Percentiles rank a stretch among this genome's conserved stretches.
Evolutionary conservation across 2,113 vertebrate species (phyloP).

Genomic region (Lipophrys pholis): DNA sequence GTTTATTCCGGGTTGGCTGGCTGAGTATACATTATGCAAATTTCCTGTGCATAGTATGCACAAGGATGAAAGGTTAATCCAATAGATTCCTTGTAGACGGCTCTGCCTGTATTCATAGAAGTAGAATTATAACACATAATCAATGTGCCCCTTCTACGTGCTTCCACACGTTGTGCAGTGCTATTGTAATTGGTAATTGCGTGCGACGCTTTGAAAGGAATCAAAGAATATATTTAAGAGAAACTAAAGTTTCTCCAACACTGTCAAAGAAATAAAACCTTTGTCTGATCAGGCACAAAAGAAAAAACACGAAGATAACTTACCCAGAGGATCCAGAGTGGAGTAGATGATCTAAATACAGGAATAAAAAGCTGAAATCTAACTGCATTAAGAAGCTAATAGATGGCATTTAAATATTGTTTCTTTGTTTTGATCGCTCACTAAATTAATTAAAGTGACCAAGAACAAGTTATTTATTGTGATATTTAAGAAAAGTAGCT

Average conservation of each 20-base stretch:
- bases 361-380: conserved; percentile 61
- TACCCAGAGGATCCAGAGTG: conserved; percentile 29
- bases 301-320: conserved; percentile 34
- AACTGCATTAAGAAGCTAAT: conserved; percentile 20
- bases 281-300: conserved; percentile 52
- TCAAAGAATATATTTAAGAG: conserved; percentile 52
- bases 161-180: conserved; percentile 16
- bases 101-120: conserved; percentile 23
- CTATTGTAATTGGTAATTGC: conserved; percentile 55
- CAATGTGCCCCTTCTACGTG: conserved; percentile 33
- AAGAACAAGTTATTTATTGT: conserved; percentile 30
- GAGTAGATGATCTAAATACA: conserved; percentile 56
- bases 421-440: conserved; percentile 2
- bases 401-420: conserved; percentile 43
- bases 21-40: conserved; percentile 39
- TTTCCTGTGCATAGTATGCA: background rate
- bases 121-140: conserved; percentile 36
- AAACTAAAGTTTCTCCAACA: conserved; percentile 43
- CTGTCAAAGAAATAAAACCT: conserved; percentile 54
- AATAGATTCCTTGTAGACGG: conserved; percentile 14
- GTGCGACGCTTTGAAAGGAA: conserved; percentile 54
- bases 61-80: conserved; percentile 36
- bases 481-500: conserved; percentile 45
- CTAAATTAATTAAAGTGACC: no score
- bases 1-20: conserved; percentile 21